These are phyloP conservation scores for Drosophila infuscata DNA, from an alignment of 2,888 invertebrate genomes.

Conservation along the genomic window DNA sequence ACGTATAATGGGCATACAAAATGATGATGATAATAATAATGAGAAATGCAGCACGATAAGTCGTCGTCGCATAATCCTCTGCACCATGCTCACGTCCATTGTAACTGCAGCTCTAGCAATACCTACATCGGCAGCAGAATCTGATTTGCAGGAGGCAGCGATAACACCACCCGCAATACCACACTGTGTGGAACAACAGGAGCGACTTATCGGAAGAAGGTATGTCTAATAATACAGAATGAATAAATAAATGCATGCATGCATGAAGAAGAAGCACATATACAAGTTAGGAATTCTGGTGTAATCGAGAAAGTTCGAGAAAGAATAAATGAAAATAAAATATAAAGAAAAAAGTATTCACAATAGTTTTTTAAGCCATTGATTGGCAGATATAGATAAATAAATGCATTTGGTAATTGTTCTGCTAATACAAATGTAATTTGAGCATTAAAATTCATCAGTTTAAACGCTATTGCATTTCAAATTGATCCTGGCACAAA, in stretches of 20 bases:
- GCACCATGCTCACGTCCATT: constrained; percentile 79
- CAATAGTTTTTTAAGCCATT: background rate
- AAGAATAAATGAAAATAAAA: background rate
- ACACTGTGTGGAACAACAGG: constrained; percentile 80
- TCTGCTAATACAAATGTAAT: background rate
- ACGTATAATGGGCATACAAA: constrained; percentile 73
- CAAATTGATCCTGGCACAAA: constrained; percentile 17
- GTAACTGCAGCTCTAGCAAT: constrained; percentile 67
- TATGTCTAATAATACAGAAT: constrained; percentile 52
- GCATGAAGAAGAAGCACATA: background rate
- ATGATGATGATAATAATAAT: constrained; percentile 69
- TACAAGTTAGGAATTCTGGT: background rate
- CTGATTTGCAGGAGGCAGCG: constrained; percentile 53
- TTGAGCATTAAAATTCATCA: constrained; percentile 4
- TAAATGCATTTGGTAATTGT: background rate
- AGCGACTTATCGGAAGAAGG: constrained; percentile 83
- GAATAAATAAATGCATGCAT: background rate
- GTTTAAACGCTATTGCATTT: constrained; percentile 4
- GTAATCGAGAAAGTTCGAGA: constrained; percentile 36
- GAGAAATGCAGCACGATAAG: constrained; percentile 63
- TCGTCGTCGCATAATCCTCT: constrained; percentile 68
- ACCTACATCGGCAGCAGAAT: constrained; percentile 40
- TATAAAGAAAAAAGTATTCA: background rate
- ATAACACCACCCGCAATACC: constrained; percentile 68
- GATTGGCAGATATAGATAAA: background rate